Percentiles rank a stretch among this genome's conserved stretches.
These are phyloP conservation scores for Pseudanteris insignis DNA, from an alignment of 2,888 invertebrate species.

Conservation along the genomic window DNA sequence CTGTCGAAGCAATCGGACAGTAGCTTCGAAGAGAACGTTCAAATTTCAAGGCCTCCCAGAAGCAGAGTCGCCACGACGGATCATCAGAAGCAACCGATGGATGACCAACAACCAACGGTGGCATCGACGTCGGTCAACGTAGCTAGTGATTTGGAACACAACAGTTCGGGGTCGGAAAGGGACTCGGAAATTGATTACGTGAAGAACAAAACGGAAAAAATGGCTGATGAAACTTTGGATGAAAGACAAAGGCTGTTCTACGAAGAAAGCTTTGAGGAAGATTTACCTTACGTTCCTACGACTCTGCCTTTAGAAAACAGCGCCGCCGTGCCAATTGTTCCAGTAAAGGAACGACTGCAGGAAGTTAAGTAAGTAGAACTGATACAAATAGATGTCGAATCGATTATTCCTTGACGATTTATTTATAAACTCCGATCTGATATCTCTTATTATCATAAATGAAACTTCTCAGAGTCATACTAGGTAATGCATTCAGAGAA, in stretches of 20 bases:
- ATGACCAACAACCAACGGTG: conserved; percentile 16
- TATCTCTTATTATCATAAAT: background rate
- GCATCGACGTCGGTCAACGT: conserved; percentile 52
- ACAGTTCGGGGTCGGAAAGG: conserved; percentile 77
- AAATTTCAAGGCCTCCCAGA: conserved; percentile 18
- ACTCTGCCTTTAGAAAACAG: conserved; percentile 87
- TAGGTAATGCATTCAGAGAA: too few relatives aligned
- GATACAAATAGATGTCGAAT: background rate
- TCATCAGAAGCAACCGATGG: conserved; percentile 24
- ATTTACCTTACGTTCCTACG: conserved; percentile 89
- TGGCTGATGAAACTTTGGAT: conserved; percentile 70
- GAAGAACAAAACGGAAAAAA: conserved; percentile 68
- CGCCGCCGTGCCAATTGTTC: conserved; percentile 81
- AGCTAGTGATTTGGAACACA: conserved; percentile 60
- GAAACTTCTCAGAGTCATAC: background rate
- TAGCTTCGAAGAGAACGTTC: conserved; percentile 37
- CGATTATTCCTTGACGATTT: too few relatives aligned
- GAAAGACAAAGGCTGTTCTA: conserved; percentile 82
- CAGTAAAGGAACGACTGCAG: conserved; percentile 75
- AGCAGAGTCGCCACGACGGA: conserved; percentile 15
- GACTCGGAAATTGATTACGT: conserved; percentile 72
- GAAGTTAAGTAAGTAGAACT: conserved; percentile 57
- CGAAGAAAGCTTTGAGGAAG: conserved; percentile 84
- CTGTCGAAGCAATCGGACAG: conserved; percentile 42
- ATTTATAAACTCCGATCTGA: too few relatives aligned